Percentiles rank a stretch among this genome's conserved stretches.
Evolutionary conservation across 2,797 vertebrate genomes (phyloP).

Genomic region (Pelobates cultripes): DNA sequence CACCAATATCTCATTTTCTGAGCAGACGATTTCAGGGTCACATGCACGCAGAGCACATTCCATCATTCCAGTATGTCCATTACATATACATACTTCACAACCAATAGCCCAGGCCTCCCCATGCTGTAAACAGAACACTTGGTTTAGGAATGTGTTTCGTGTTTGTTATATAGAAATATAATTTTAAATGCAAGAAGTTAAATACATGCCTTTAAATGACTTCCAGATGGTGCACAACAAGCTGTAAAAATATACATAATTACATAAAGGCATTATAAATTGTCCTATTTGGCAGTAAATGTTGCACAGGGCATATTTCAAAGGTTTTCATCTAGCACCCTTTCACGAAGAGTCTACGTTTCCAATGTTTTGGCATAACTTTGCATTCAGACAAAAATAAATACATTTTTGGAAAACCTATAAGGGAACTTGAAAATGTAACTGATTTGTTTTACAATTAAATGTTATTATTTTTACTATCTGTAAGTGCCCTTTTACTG

Average conservation of each 20-base stretch:
- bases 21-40: not conserved
- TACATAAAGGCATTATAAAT: no score
- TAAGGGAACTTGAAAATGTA: no score
- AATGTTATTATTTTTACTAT: no score
- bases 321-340: no score
- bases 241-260: not conserved
- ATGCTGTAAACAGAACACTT: slow-evolving; percentile 4
- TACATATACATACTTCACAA: slow-evolving; percentile 20
- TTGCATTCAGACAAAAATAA: no score
- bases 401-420: no score
- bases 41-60: slow-evolving; percentile 7
- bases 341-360: no score
- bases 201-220: not conserved
- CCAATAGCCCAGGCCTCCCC: slow-evolving; percentile 6
- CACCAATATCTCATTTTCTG: slow-evolving; percentile 13
- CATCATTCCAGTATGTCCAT: slow-evolving; percentile 8
- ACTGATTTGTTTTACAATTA: no score
- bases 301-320: no score
- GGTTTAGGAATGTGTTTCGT: not conserved
- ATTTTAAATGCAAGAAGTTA: not conserved
- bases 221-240: slow-evolving; percentile 26
- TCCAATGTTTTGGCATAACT: no score
- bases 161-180: not conserved
- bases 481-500: no score
- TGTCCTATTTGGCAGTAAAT: no score